Evolutionary conservation across 2,113 vertebrate species (phyloP).

Genomic region (Syngnathus typhle): DNA sequence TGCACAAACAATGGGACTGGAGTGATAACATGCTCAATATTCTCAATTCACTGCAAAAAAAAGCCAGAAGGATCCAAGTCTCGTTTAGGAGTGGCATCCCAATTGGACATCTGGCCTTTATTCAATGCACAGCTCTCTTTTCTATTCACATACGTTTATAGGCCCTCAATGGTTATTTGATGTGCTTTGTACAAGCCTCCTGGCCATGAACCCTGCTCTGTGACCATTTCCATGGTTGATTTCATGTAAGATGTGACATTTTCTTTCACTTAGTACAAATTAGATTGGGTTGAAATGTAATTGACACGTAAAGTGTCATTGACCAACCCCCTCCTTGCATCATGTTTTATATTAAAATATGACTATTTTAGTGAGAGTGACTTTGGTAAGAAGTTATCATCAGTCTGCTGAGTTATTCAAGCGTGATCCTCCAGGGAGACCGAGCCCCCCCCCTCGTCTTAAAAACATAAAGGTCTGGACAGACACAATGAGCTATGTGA

Average conservation of each 20-base stretch:
- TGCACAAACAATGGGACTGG: slow-evolving; percentile 42
- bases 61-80: slow-evolving; percentile 10
- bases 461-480: slow-evolving; percentile 38
- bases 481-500: slow-evolving; percentile 61
- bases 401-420: slow-evolving; percentile 44
- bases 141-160: slow-evolving; percentile 42
- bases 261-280: slow-evolving; percentile 25
- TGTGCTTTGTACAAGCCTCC: slow-evolving; percentile 39
- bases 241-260: slow-evolving; percentile 35
- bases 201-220: slow-evolving; percentile 46
- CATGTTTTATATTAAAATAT: slow-evolving; percentile 30
- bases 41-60: background rate
- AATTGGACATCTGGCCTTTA: slow-evolving; percentile 52
- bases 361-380: slow-evolving; percentile 22
- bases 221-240: slow-evolving; percentile 46
- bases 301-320: background rate
- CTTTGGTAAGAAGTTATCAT: slow-evolving; percentile 37
- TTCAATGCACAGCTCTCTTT: slow-evolving; percentile 28
- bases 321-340: background rate
- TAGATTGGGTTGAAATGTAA: slow-evolving; percentile 37
- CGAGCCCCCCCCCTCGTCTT: slow-evolving; percentile 8
- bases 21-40: slow-evolving; percentile 7
- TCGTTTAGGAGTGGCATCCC: slow-evolving; percentile 7
- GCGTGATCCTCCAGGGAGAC: slow-evolving; percentile 35
- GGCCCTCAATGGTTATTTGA: slow-evolving; percentile 48